Conservation (phyloP, 2,113 vertebrate genomes). For the Mus musculus region DNA sequence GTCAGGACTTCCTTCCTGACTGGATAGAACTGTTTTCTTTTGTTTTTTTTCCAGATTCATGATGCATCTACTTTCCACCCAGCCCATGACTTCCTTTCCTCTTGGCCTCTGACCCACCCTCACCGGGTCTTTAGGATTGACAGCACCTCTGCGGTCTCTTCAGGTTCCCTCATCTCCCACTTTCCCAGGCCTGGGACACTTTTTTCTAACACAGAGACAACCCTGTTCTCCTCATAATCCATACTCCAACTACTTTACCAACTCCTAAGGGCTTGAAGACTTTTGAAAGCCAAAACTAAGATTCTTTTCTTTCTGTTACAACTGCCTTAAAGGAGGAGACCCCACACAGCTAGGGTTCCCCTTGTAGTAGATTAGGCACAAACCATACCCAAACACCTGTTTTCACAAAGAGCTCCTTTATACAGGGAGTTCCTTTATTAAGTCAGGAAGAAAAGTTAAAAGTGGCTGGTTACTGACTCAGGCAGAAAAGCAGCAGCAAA, state of each 20-base stretch:
- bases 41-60: not conserved
- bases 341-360: not conserved
- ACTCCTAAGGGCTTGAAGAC: not conserved
- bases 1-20: not conserved
- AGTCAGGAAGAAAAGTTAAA: not conserved
- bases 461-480: not conserved
- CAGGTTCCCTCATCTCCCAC: not conserved
- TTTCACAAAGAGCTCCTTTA: not conserved
- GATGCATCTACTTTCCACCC: not conserved
- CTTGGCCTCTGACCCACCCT: no score
- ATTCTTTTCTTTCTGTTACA: conserved; percentile 29
- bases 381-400: not conserved
- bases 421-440: not conserved
- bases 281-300: conserved; percentile 36
- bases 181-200: not conserved
- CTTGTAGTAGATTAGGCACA: not conserved
- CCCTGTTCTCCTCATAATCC: not conserved
- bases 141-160: not conserved
- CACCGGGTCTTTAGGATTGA: not conserved
- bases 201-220: not conserved
- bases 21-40: not conserved
- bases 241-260: not conserved
- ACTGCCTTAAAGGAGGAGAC: conserved; percentile 26
- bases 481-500: not conserved
- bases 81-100: not conserved